Evolutionary conservation across 2,797 vertebrate species (phyloP), one percentile per base, ranked within the genome.

Genomic region (Platyrinchus mystaceus): DNA sequence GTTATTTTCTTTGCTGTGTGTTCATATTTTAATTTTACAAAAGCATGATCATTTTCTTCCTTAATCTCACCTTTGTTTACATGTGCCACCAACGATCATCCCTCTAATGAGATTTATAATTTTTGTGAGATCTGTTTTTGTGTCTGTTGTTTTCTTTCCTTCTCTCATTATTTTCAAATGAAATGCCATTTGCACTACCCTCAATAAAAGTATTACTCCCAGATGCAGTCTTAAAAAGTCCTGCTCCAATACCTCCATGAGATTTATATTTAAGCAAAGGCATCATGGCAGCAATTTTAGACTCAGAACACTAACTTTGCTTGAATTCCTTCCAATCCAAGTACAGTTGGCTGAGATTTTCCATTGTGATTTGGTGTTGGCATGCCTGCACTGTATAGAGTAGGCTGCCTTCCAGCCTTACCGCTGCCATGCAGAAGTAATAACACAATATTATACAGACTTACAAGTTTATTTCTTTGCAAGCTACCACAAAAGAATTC

Each of bases 371-470:
- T 92, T 7, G 62, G 79, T 73, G 62, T 95, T 96, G 95, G 91
- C 89, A 89, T 37, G 59, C 66, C 63, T 73, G 41, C 55, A 28
- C n/a, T 83, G 44, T 46, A 84, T 5, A 68, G 46, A 67, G 60
- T 20, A 74, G 95, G 95, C 95, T 95, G 81, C 93, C 84, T 93
- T 95, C 93, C 96, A 96, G 89, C 71, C 89, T 80, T 78, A 84
- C 94, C 77, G 73, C 83, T 80, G 74, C 87, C 86, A 76, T 58
- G 37, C 47, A 90, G 43, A 37, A 71, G 28, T 69, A 96, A 84
- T 86, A 90, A 87, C 67, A 52, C 64, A 81, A 60, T 77, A 53
- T 60, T 84, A 79, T 75, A 84, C 22, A 87, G 69, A 69, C 66
- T 84, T 91, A 66, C 30, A 92, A 66, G 58, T 80, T 91, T 50